Percentiles rank a stretch among this genome's conserved stretches.
Conservation (phyloP, 2,888 invertebrate genomes). For the Pachydiplax longipennis region DNA sequence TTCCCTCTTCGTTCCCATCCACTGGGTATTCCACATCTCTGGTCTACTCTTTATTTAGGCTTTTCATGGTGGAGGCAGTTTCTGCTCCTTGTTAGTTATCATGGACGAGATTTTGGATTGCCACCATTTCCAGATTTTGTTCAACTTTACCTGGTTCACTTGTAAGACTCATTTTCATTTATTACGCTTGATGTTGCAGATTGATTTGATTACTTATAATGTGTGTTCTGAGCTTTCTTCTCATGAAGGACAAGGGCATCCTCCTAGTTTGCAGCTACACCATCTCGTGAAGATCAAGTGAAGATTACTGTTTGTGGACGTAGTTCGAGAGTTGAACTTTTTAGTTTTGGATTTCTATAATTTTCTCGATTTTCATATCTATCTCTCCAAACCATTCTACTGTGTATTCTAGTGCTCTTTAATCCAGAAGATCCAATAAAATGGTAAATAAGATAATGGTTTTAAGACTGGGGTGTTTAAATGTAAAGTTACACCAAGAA, state of each 20-base stretch:
- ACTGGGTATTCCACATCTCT: slow-evolving; percentile 1
- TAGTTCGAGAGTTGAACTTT: too few relatives aligned
- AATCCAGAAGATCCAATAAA: too few relatives aligned
- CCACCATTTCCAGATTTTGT: slow-evolving; percentile 6
- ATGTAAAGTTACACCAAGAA: too few relatives aligned
- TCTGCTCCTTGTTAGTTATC: not conserved
- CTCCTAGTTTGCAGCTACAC: not conserved
- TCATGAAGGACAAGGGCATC: not conserved
- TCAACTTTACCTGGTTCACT: slow-evolving; percentile 21
- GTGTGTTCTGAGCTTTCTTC: not conserved
- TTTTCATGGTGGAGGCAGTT: not conserved
- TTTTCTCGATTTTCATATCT: too few relatives aligned
- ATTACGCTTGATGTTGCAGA: not conserved
- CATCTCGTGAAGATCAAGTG: not conserved
- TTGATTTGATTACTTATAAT: not conserved
- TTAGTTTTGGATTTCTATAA: too few relatives aligned
- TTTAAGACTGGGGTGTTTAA: too few relatives aligned
- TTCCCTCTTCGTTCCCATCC: slow-evolving; percentile 37
- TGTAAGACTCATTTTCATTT: slow-evolving; percentile 28
- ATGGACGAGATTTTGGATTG: not conserved
- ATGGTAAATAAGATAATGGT: too few relatives aligned
- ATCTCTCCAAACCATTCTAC: too few relatives aligned
- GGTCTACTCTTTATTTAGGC: slow-evolving; percentile 22
- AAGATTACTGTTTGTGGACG: too few relatives aligned
- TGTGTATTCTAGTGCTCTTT: too few relatives aligned